Conservation (phyloP, 2,888 invertebrate species). For the Latrodectus hesperus region DNA sequence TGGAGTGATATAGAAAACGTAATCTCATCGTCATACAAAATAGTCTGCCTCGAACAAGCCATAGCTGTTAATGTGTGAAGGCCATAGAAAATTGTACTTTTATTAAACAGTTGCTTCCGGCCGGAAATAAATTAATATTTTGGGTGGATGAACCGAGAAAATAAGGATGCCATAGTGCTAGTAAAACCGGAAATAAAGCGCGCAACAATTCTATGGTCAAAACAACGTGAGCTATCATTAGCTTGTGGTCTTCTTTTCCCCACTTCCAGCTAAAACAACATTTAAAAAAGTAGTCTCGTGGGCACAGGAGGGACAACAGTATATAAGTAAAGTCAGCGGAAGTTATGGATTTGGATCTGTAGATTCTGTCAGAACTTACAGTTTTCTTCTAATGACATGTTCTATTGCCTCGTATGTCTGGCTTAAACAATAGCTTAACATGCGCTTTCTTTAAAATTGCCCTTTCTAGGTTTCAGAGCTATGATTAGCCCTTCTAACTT, state of each 20-base stretch:
- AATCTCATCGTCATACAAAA: too few relatives aligned
- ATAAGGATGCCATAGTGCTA: slow-evolving; percentile 1
- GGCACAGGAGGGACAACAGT: not conserved
- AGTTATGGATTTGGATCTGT: slow-evolving; percentile 36
- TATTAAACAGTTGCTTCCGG: slow-evolving; percentile 1
- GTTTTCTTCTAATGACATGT: slow-evolving; percentile 48
- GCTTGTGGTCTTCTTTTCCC: slow-evolving; percentile 14
- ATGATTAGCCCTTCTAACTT: slow-evolving; percentile 49
- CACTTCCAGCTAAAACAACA: not conserved
- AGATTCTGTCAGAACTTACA: slow-evolving; percentile 17
- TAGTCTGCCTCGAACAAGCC: too few relatives aligned
- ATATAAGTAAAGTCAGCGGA: slow-evolving; percentile 44
- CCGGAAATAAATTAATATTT: slow-evolving; percentile 29
- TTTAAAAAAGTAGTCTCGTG: not conserved
- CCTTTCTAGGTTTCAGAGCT: slow-evolving; percentile 43
- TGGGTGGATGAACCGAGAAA: slow-evolving; percentile 7
- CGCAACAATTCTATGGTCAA: slow-evolving; percentile 14
- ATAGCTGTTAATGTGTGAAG: too few relatives aligned
- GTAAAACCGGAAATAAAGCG: slow-evolving; percentile 46
- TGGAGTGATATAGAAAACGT: too few relatives aligned
- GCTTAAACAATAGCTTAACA: slow-evolving; percentile 53
- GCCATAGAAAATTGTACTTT: too few relatives aligned
- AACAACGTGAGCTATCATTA: slow-evolving; percentile 44
- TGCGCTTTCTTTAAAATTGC: slow-evolving; percentile 30
- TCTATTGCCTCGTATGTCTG: slow-evolving; percentile 41